These are phyloP conservation scores for Lepetodrilus schrolli DNA, from an alignment of 2,888 invertebrate species.

Conservation along the genomic window DNA sequence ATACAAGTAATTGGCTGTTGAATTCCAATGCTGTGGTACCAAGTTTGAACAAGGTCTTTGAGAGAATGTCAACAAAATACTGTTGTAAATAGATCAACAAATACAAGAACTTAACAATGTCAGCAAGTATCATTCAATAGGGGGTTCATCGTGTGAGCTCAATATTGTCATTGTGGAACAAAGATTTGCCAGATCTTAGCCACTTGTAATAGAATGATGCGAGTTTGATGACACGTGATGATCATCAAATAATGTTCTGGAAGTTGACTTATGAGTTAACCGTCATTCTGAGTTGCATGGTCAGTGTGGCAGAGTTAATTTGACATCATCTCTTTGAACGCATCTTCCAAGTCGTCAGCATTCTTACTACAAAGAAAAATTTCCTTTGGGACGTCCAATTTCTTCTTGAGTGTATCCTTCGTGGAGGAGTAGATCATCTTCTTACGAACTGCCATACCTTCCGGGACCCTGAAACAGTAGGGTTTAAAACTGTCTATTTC, in stretches of 20 bases:
- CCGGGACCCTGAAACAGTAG: slow-evolving; percentile 35
- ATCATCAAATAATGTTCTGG: neutral
- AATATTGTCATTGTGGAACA: neutral
- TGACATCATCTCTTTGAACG: neutral
- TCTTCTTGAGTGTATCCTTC: slow-evolving; percentile 33
- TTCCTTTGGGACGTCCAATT: neutral
- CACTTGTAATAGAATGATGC: too few relatives aligned
- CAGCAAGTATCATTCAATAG: neutral
- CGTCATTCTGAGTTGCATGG: neutral
- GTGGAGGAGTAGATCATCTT: slow-evolving; percentile 37
- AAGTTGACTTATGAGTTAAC: neutral
- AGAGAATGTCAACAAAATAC: too few relatives aligned
- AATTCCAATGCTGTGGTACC: too few relatives aligned
- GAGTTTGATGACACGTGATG: too few relatives aligned
- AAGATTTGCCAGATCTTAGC: too few relatives aligned
- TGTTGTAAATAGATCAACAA: too few relatives aligned
- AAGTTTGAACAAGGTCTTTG: neutral
- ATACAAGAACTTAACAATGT: too few relatives aligned
- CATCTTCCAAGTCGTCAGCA: neutral
- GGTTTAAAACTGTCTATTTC: too few relatives aligned
- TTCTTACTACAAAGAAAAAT: neutral
- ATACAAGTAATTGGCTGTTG: too few relatives aligned
- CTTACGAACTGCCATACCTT: neutral
- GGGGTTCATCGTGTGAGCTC: neutral
- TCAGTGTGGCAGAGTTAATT: neutral